A percentile compares a stretch with the other conserved stretches of the same genome.
Evolutionary conservation across 2,888 invertebrate species (phyloP).

Genomic region (Allophyes oxyacanthae): DNA sequence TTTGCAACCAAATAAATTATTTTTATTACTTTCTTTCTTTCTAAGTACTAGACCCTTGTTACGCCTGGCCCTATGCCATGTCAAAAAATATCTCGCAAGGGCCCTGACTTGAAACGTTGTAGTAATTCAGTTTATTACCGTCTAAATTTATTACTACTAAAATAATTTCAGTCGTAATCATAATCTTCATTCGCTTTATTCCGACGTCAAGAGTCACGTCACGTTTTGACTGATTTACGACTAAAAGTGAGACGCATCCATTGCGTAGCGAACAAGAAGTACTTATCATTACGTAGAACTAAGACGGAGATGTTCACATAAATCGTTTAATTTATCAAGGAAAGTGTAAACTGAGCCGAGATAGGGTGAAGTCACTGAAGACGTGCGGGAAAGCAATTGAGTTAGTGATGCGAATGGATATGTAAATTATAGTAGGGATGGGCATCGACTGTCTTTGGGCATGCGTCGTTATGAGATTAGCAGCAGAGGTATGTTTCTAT

Average conservation of each 20-base stretch:
- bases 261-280: slow-evolving; percentile 30
- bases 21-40: too few relatives aligned
- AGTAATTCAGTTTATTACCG: too few relatives aligned
- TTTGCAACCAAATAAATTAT: too few relatives aligned
- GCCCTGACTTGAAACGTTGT: too few relatives aligned
- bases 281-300: slow-evolving; percentile 30
- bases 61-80: too few relatives aligned
- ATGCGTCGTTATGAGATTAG: slow-evolving; percentile 2
- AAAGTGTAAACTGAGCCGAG: slow-evolving; percentile 44
- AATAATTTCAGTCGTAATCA: slow-evolving; percentile 5
- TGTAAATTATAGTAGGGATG: slow-evolving; percentile 32
- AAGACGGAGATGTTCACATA: slow-evolving; percentile 32
- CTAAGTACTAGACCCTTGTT: too few relatives aligned
- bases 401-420: slow-evolving; percentile 37
- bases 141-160: too few relatives aligned
- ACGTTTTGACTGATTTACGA: slow-evolving; percentile 44
- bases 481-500: not conserved
- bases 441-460: not conserved
- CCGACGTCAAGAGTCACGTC: slow-evolving; percentile 15
- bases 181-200: slow-evolving; percentile 24
- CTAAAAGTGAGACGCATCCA: slow-evolving; percentile 16
- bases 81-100: too few relatives aligned
- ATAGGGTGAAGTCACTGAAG: slow-evolving; percentile 40
- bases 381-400: slow-evolving; percentile 45
- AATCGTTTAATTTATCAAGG: slow-evolving; percentile 48